Evolutionary conservation across 1,140 invertebrate genomes (phyloP).

Genomic region (Solenopsis invicta): DNA sequence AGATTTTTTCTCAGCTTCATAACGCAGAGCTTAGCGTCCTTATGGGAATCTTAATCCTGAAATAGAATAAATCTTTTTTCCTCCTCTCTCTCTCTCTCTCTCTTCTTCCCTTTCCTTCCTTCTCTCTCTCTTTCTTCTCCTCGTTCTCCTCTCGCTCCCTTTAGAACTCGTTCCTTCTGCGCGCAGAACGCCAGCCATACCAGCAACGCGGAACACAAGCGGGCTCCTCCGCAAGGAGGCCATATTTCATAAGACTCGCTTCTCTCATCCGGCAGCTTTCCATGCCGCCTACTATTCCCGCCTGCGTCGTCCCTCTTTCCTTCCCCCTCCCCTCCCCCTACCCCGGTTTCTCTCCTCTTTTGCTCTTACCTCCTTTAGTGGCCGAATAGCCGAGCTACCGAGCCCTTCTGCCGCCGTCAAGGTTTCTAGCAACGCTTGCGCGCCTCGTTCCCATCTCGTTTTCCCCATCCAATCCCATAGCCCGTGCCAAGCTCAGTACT

Average conservation of each 20-base stretch:
- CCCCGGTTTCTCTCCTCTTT: slow-evolving; percentile 59
- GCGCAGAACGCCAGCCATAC: slow-evolving; percentile 35
- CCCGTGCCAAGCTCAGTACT: slow-evolving; percentile 80
- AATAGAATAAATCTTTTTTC: slow-evolving; percentile 59
- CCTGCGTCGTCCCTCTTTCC: slow-evolving; percentile 41
- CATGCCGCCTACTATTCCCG: slow-evolving; percentile 77
- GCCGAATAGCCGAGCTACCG: slow-evolving; percentile 74
- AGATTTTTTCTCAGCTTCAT: background rate
- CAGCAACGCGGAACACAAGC: slow-evolving; percentile 71
- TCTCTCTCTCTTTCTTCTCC: slow-evolving; percentile 6
- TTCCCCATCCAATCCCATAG: slow-evolving; percentile 84
- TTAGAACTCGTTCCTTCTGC: slow-evolving; percentile 62
- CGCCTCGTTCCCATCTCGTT: slow-evolving; percentile 84
- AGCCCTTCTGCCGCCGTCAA: slow-evolving; percentile 75
- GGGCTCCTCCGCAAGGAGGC: slow-evolving; percentile 83
- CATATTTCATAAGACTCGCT: slow-evolving; percentile 85
- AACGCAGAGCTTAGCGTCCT: slow-evolving; percentile 26
- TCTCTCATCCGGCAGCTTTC: slow-evolving; percentile 80
- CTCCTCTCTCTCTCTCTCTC: slow-evolving; percentile 30
- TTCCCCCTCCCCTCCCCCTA: background rate
- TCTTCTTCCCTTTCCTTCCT: slow-evolving; percentile 25
- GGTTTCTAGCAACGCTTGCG: slow-evolving; percentile 85
- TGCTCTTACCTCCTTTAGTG: slow-evolving; percentile 77
- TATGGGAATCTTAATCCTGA: slow-evolving; percentile 37
- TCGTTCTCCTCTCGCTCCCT: slow-evolving; percentile 32